These are phyloP conservation scores for Oceanodroma tethys DNA, from an alignment of 2,113 vertebrate species.

Conservation along the genomic window DNA sequence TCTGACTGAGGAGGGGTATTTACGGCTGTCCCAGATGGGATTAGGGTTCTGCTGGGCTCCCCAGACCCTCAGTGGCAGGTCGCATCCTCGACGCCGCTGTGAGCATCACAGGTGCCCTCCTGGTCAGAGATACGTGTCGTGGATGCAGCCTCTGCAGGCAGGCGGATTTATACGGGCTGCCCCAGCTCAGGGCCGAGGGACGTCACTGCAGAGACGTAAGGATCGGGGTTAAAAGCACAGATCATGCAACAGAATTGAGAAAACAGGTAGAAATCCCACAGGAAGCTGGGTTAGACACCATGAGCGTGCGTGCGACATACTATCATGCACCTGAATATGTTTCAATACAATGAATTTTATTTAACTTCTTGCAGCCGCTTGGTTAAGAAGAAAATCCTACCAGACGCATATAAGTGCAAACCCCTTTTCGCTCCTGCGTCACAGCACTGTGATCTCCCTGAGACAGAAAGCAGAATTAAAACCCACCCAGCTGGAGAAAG, in stretches of 20 bases:
- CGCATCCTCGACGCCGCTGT: accelerated
- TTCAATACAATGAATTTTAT: background rate
- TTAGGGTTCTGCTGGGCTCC: background rate
- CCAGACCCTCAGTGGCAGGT: background rate
- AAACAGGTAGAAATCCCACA: background rate
- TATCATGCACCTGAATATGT: background rate
- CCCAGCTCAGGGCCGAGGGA: background rate
- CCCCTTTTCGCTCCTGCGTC: background rate
- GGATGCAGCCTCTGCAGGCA: background rate
- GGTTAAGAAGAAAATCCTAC: background rate
- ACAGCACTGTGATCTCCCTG: background rate
- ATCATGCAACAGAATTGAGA: background rate
- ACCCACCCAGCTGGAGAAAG: background rate
- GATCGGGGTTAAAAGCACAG: background rate
- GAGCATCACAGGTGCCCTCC: background rate
- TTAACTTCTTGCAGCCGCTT: background rate
- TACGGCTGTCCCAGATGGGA: background rate
- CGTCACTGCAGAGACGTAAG: background rate
- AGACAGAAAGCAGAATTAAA: conserved; percentile 16
- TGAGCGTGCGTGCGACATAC: background rate
- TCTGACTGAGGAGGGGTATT: background rate
- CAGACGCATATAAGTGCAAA: accelerated
- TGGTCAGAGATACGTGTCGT: accelerated
- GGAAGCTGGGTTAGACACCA: background rate
- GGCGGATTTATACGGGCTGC: background rate